Evolutionary conservation across 2,113 vertebrate species (phyloP).

Genomic region (Herpetotheres cachinnans): DNA sequence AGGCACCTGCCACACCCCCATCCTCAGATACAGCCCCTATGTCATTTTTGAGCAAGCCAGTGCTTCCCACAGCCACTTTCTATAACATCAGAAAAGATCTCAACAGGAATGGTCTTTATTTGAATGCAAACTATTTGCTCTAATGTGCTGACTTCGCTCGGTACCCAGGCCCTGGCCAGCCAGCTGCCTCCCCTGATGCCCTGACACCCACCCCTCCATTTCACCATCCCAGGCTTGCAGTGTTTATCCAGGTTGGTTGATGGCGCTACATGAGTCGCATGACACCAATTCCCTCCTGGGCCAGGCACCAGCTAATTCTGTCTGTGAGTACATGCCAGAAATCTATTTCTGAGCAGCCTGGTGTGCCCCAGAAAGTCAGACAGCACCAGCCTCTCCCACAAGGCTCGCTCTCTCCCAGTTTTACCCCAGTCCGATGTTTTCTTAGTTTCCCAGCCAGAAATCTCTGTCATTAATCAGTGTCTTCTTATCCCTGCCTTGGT

Average conservation of each 20-base stretch:
- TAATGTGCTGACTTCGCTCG: background rate
- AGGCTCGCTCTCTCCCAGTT: background rate
- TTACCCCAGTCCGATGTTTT: background rate
- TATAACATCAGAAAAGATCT: background rate
- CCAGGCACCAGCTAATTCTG: background rate
- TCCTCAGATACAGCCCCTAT: background rate
- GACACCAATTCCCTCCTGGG: background rate
- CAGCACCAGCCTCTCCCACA: fast-evolving
- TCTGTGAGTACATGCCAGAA: background rate
- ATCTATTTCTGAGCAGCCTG: background rate
- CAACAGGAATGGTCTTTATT: background rate
- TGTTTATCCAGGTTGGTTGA: background rate
- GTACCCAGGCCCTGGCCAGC: too few relatives aligned
- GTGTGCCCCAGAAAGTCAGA: background rate
- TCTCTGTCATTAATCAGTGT: background rate
- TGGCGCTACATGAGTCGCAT: fast-evolving
- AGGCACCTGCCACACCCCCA: fast-evolving
- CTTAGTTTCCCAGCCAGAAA: background rate
- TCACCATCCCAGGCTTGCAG: background rate
- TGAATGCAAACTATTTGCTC: background rate
- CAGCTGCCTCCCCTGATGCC: background rate
- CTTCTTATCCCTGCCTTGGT: background rate
- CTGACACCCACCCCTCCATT: background rate
- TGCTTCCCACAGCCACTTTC: background rate
- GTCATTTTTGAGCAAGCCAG: background rate